A percentile compares a stretch with the other conserved stretches of the same genome.
These are phyloP conservation scores for Andrena haemorrhoa DNA, from an alignment of 2,888 invertebrate species.

Conservation along the genomic window DNA sequence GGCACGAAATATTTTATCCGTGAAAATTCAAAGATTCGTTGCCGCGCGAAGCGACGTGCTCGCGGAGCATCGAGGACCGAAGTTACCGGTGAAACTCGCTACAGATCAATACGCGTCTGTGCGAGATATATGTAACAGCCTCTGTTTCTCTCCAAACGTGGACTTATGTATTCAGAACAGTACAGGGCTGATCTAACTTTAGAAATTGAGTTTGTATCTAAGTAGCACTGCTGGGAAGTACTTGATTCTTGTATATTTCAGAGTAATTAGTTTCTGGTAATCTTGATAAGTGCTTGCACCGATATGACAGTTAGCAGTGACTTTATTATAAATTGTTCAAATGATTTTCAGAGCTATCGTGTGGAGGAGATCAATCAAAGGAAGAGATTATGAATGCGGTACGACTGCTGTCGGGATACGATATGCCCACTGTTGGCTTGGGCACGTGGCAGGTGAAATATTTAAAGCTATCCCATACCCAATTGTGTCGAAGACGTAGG, in stretches of 20 bases:
- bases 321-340: slow-evolving; percentile 34
- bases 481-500: neutral
- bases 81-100: slow-evolving; percentile 1
- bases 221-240: slow-evolving; percentile 33
- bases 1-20: neutral
- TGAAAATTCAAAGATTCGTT: neutral
- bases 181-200: slow-evolving; percentile 62
- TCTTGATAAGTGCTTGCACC: neutral
- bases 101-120: slow-evolving; percentile 47
- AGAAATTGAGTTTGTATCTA: slow-evolving; percentile 55
- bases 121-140: slow-evolving; percentile 30
- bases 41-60: neutral
- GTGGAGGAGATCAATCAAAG: slow-evolving; percentile 17
- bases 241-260: slow-evolving; percentile 29
- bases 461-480: neutral
- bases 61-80: neutral
- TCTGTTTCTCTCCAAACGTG: slow-evolving; percentile 33
- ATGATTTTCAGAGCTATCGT: slow-evolving; percentile 8
- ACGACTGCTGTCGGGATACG: slow-evolving; percentile 83
- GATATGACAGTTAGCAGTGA: slow-evolving; percentile 11
- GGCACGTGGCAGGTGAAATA: slow-evolving; percentile 90
- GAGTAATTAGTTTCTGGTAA: slow-evolving; percentile 37
- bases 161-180: slow-evolving; percentile 57
- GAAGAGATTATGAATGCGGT: slow-evolving; percentile 72
- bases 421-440: slow-evolving; percentile 90